These are phyloP conservation scores for Drosophila guanche DNA, from an alignment of 1,140 invertebrate genomes.

Conservation along the genomic window DNA sequence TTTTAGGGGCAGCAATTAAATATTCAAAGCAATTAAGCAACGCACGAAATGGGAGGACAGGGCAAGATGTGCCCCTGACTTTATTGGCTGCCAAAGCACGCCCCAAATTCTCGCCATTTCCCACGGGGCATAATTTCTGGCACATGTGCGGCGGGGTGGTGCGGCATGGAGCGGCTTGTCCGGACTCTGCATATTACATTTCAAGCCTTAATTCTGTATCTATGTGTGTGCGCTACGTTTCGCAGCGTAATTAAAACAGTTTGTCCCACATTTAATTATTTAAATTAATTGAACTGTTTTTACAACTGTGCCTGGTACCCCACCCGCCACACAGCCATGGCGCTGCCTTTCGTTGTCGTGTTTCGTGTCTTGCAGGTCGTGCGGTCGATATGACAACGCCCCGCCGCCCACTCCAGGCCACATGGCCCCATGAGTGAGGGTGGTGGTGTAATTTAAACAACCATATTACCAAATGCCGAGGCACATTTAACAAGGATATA, in stretches of 20 bases:
- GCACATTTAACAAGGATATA: conserved; percentile 53
- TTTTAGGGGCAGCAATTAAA: conserved; percentile 52
- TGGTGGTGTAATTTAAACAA: conserved; percentile 73
- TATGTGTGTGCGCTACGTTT: conserved; percentile 5
- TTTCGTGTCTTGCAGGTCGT: conserved; percentile 60
- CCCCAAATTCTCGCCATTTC: conserved; percentile 43
- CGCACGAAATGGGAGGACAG: not conserved
- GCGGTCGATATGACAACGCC: conserved; percentile 81
- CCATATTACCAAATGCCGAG: conserved; percentile 73
- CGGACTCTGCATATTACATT: conserved; percentile 33
- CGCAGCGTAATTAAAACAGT: conserved; percentile 76
- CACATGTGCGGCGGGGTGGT: conserved; percentile 35
- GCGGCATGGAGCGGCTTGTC: not conserved
- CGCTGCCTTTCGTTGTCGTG: conserved; percentile 32
- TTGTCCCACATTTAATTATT: conserved; percentile 77
- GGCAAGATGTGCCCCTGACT: no score
- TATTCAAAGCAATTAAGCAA: conserved; percentile 68
- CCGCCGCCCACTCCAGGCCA: conserved; percentile 22
- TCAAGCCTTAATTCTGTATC: conserved; percentile 12
- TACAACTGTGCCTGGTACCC: conserved; percentile 60
- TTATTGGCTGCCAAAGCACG: conserved; percentile 59
- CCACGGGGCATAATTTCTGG: conserved; percentile 42
- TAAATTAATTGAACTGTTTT: conserved; percentile 81
- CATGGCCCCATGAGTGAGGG: not conserved
- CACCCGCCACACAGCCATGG: not conserved